These are phyloP conservation scores for Mnemiopsis leidyi DNA, from an alignment of 37 sponge, comb jelly and placozoan species.

Conservation along the genomic window DNA sequence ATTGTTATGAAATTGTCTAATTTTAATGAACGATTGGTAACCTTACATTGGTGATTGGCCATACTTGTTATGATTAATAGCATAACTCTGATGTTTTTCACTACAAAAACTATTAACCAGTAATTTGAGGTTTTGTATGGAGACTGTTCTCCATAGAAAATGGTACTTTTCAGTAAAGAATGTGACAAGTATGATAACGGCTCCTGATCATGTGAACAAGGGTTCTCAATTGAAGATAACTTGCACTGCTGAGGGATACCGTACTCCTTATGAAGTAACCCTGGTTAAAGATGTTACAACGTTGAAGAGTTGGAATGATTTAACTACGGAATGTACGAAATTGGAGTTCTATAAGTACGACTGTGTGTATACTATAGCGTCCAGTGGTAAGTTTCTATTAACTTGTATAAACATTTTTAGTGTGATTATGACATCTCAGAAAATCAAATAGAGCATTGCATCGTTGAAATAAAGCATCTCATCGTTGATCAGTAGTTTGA, in stretches of 20 bases:
- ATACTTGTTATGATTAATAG: too few relatives aligned
- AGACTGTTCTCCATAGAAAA: neutral
- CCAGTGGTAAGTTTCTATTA: neutral
- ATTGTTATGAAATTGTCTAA: too few relatives aligned
- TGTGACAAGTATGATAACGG: neutral
- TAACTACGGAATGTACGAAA: neutral
- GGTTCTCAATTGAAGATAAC: neutral
- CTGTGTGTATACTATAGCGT: neutral
- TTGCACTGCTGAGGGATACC: constrained; percentile 15
- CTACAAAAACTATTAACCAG: too few relatives aligned
- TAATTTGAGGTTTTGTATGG: neutral
- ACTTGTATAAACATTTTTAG: too few relatives aligned
- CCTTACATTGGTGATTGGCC: too few relatives aligned
- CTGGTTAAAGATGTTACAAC: neutral
- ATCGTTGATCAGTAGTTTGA: too few relatives aligned
- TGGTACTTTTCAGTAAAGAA: neutral
- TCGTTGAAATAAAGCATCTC: too few relatives aligned
- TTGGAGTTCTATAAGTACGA: neutral
- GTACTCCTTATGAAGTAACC: neutral
- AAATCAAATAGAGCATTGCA: too few relatives aligned
- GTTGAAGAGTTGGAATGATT: neutral
- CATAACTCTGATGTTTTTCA: too few relatives aligned
- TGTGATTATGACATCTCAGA: too few relatives aligned
- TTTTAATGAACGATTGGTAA: too few relatives aligned
- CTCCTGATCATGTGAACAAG: neutral